Evolutionary conservation across 2,888 invertebrate species (phyloP), one percentile per base, ranked within the genome.

Genomic region (Torymus aiolomorphi): DNA sequence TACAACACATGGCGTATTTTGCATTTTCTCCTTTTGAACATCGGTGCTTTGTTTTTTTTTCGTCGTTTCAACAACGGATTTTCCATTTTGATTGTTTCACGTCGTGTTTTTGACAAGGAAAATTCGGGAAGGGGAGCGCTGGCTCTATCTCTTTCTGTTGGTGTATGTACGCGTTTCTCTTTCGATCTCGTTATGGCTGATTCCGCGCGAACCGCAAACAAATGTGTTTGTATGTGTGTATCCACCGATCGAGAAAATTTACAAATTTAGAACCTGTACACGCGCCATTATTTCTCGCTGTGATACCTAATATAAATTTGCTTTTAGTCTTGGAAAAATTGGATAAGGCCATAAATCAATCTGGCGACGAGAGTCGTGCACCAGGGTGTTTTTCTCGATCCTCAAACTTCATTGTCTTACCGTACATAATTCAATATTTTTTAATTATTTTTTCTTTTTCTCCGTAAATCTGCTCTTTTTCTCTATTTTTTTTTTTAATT

Each of bases 301-400:
- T 14, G 52, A 86, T 88, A 88, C 88, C 89, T 88, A 89, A 89
- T 89, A 89, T 89, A 89, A 89, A 89, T 89, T 90, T 89, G 86
- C 88, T 84, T 85, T 88, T 86, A 89, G 87, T 89, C 88, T 89
- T 89, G 89, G 88, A 89, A 90, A 89, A 89, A 89, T 89, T 89
- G 89, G 89, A 89, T 90, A 90, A 90, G 89, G 90, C 90, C 89
- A 90, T 90, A 81, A 89, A 90, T 88, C 88, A 88, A 74, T 88
- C 89, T 89, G 90, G 88, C 89, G 87, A 87, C 88, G 86, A 88
- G 86, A 88, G 84, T 86, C 86, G 84, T 31, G 87, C 87, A 87
- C 88, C 86, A 88, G 88, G 67, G 31, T 31, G 31, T 74, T 71
- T 79, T 76, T 79, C 65, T 76, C 49, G 84, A 86, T 85, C 84